Base-by-base conservation (phyloP, 2,888 invertebrate genomes). In the Nemurella pictetii region DNA sequence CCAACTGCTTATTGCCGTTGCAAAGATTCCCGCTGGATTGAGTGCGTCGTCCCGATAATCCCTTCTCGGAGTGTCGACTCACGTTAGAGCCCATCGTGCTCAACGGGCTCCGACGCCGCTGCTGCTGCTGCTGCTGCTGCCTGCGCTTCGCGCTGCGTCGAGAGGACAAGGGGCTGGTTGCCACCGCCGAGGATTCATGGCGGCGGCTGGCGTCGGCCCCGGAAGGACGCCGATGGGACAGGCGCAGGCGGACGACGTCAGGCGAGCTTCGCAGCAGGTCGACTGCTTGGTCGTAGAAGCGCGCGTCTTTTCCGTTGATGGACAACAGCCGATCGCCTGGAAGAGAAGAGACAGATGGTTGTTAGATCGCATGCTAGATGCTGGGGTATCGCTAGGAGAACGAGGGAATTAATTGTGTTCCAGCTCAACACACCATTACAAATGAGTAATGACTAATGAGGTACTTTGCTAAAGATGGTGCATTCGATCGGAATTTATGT, bases 21-120 rank as follows among this genome's bases (percentile, higher is more conserved):
- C 94, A 95, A 75, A 95, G 93, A 90, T 95, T 95, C 77, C 95
- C 95, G 88, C 94, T 95, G 86, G 95, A 95, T 87, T 95, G 93
- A 72, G 95, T 94, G 87, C 95, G 91, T 86, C 95, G 92, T 86
- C 95, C 95, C 85, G 94, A 94, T 82, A 95, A 92, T 87, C 95
- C 94, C 85, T 95, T 95, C 88, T 93, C 93, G 89, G 94, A 94
- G 90, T 94, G 95, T 87, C 95, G 94, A 92, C 95, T 95, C 89
- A 95, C 93, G 92, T 95, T 95, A 86, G 95, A 95, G 90, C 95
- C 95, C 95, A 95, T 95, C 88, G 83, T 30, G 20, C n/a, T 81
- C 27, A 81, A 4, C 15, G 80, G 80, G 36, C 25, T 30, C 29
- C 7, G 78, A 20, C 29, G 78, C 0, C 78, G 78, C 15, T 30